Evolutionary conservation across 2,888 invertebrate species (phyloP), one percentile per base, ranked within the genome.

Genomic region (Ecliptopera silaceata): DNA sequence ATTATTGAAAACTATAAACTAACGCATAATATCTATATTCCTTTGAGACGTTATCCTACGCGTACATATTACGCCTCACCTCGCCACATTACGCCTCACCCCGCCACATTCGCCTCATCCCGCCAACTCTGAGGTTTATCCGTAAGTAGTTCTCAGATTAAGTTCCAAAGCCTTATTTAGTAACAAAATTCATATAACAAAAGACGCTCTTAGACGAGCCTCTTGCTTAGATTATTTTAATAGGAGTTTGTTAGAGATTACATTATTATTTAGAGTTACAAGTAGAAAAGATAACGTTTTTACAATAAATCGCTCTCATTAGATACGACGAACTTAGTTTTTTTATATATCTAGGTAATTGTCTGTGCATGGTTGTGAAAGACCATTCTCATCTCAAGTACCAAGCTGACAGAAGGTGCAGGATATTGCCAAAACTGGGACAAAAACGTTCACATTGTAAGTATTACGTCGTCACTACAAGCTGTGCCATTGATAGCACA

Each of bases 1-100:
- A 52, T 59, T 59, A 55, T 48, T 34, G 47, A 59, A 55, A 55
- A 55, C 55, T 52, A 42, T 49, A 52, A 60, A 53, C 51, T 32
- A 50, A n/a, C 31, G 31, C 20, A 18, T 41, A 44, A 45, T 41
- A 15, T 59, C 36, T 50, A 52, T 56, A 56, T 52, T 34, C 51
- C 45, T 51, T 47, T 41, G 36, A 51, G 51, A 5, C 38, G 12
- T 43, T 20, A 51, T 29, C 31, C 54, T 17, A 44, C 52, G 39
- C n/a, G n/a, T n/a, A 51, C 8, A 42, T 22, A 41, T 6, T 2
- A 8, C 22, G 4, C 8, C 8, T 26, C 22, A 26, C 22, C 4
- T 4, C 10, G 26, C 6, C 26, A 26, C 26, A 22, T 6, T 6
- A 26, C 26, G 4, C 22, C 4, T 22, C 22, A 22, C 22, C 22